These are phyloP conservation scores for Eubasilissa regina DNA, from an alignment of 1,140 invertebrate genomes.

Conservation along the genomic window DNA sequence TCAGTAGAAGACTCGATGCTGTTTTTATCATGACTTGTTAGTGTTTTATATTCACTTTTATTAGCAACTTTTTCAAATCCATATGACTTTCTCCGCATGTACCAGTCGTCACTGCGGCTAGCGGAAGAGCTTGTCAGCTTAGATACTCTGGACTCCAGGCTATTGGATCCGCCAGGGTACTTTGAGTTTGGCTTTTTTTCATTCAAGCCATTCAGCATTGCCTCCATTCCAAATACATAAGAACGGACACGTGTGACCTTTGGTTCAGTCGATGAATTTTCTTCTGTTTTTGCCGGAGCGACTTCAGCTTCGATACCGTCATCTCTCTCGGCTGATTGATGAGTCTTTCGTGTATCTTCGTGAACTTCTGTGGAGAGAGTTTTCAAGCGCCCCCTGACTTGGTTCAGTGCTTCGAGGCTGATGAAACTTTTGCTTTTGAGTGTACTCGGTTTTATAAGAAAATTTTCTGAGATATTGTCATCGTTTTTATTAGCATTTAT, in stretches of 20 bases:
- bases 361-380: conserved; percentile 67
- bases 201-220: conserved; percentile 57
- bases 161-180: conserved; percentile 70
- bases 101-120: conserved; percentile 76
- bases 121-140: conserved; percentile 66
- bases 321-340: conserved; percentile 65
- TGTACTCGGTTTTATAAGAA: conserved; percentile 52
- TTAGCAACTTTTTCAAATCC: conserved; percentile 80
- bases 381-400: conserved; percentile 72
- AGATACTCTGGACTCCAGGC: conserved; percentile 72
- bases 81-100: conserved; percentile 80
- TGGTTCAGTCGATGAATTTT: conserved; percentile 50
- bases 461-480: conserved; percentile 41
- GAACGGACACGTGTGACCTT: conserved; percentile 50
- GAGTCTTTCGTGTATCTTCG: conserved; percentile 56
- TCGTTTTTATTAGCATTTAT: conserved; percentile 52
- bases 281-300: conserved; percentile 45
- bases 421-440: conserved; percentile 68
- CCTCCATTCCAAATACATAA: conserved; percentile 67
- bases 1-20: conserved; percentile 80
- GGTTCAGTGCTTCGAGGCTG: conserved; percentile 74
- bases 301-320: conserved; percentile 67
- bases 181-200: conserved; percentile 63
- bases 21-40: conserved; percentile 69
- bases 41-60: conserved; percentile 64